phyloP scores from a whole-genome alignment of 2,797 vertebrate genomes.

The Anomalospiza imberbis region DNA sequence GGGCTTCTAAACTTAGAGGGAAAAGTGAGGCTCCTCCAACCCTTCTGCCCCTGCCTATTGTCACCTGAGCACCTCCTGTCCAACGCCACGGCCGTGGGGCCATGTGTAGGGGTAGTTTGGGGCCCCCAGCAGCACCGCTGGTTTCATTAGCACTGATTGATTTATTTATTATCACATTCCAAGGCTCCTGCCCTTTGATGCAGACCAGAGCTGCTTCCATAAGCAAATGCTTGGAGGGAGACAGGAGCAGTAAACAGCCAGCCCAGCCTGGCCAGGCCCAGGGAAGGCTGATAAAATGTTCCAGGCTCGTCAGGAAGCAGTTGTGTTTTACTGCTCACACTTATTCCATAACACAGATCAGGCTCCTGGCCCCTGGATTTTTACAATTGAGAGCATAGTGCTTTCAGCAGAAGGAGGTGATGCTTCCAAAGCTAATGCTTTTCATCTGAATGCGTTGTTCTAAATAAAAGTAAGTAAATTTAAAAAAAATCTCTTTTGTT shows the following conservation, averaged over 20 bases:
- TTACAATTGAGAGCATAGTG: not conserved
- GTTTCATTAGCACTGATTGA: not conserved
- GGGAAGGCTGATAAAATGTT: not conserved
- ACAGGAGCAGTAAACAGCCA: not conserved
- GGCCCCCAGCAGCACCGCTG: not conserved
- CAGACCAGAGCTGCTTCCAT: slow-evolving; percentile 19
- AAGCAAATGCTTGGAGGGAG: not conserved
- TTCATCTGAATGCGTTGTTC: not conserved
- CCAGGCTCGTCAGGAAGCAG: not conserved
- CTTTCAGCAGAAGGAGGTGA: not conserved
- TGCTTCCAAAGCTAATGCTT: not conserved
- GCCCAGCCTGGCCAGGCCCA: not conserved
- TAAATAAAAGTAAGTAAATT: not conserved
- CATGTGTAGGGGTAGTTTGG: not conserved
- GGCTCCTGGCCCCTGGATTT: not conserved
- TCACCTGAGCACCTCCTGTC: not conserved
- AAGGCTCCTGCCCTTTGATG: slow-evolving; percentile 46
- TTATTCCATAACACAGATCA: not conserved
- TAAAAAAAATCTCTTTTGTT: not conserved
- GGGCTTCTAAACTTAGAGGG: not conserved
- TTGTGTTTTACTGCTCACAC: not conserved
- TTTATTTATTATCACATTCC: not conserved
- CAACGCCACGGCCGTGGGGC: not conserved
- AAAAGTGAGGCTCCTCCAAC: not conserved
- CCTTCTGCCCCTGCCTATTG: not conserved